Evolutionary conservation across 2,797 vertebrate genomes (phyloP).

Genomic region (Coregonus sp.): DNA sequence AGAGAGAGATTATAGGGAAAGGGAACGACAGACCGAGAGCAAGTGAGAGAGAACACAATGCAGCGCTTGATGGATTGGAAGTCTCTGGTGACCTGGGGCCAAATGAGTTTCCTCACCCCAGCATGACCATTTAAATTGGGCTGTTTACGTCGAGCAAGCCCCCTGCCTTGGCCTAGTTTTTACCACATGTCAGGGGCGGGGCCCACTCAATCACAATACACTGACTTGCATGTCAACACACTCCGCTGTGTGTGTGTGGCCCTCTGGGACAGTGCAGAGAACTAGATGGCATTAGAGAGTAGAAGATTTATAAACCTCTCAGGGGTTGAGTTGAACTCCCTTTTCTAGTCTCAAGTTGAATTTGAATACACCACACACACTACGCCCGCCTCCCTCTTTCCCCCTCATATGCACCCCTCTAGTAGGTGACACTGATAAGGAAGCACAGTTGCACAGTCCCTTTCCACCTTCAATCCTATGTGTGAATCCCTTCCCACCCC

Average conservation of each 20-base stretch:
- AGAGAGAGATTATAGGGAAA: background rate
- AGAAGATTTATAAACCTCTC: background rate
- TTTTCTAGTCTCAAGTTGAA: background rate
- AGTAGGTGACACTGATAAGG: background rate
- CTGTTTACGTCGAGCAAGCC: constrained; percentile 31
- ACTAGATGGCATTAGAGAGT: background rate
- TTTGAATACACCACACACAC: background rate
- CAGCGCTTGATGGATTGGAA: constrained; percentile 28
- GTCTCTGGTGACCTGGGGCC: constrained; percentile 18
- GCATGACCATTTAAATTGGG: constrained; percentile 31
- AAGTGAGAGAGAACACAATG: constrained; percentile 10
- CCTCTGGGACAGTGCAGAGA: background rate
- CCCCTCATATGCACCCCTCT: background rate
- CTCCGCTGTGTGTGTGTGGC: constrained; percentile 14
- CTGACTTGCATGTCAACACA: constrained; percentile 30
- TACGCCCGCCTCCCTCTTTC: background rate
- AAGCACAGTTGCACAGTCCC: background rate
- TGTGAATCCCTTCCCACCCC: background rate
- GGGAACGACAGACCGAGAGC: background rate
- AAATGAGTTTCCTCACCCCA: constrained; percentile 31
- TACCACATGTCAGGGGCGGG: constrained; percentile 33
- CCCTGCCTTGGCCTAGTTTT: constrained; percentile 54
- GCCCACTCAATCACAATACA: constrained; percentile 35
- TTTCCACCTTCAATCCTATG: background rate
- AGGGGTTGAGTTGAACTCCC: background rate